Evolutionary conservation across 2,888 invertebrate genomes (phyloP).

Genomic region (Hemaris fuciformis): DNA sequence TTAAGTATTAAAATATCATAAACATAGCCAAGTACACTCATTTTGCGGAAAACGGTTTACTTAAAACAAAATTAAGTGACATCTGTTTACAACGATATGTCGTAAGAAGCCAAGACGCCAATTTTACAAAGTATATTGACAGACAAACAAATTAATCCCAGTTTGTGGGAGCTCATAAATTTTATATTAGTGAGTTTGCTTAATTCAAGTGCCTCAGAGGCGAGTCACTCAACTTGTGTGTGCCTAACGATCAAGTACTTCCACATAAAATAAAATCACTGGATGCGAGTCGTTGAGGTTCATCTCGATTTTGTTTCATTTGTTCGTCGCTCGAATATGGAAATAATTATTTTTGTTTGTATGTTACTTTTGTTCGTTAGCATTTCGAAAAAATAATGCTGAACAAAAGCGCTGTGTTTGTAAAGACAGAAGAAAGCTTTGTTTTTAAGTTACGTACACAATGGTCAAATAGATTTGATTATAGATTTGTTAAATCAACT

Average conservation of each 20-base stretch:
- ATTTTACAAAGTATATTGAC: conserved; percentile 37
- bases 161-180: conserved; percentile 44
- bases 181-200: conserved; percentile 48
- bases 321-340: background rate
- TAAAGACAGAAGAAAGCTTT: no score
- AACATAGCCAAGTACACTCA: no score
- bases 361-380: no score
- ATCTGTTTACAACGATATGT: background rate
- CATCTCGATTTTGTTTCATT: background rate
- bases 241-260: conserved; percentile 12
- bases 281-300: background rate
- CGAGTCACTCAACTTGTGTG: conserved; percentile 29
- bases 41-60: background rate
- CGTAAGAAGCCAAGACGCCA: background rate
- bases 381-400: no score
- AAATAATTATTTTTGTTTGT: background rate
- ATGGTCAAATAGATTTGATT: no score
- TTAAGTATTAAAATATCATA: no score
- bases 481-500: no score
- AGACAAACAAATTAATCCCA: conserved; percentile 43
- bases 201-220: conserved; percentile 35
- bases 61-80: background rate
- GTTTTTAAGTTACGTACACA: no score
- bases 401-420: no score
- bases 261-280: background rate